These are phyloP conservation scores for Peromyscus attwateri DNA, from an alignment of 2,797 vertebrate genomes.

Conservation along the genomic window DNA sequence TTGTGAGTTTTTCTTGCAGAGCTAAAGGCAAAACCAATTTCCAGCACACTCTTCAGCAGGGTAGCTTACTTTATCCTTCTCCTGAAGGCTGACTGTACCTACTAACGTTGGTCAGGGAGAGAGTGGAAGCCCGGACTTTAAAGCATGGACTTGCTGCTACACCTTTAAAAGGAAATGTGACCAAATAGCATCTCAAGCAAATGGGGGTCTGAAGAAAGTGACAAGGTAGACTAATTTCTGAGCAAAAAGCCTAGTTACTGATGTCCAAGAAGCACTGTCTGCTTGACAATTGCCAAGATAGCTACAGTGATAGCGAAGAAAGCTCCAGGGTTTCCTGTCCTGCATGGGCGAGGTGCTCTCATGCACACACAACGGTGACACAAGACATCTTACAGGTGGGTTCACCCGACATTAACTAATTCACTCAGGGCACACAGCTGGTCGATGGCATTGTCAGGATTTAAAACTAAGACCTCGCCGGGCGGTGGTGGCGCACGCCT, in stretches of 20 bases:
- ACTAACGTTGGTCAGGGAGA: neutral
- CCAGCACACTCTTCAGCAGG: neutral
- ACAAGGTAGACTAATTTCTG: neutral
- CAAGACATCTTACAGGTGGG: neutral
- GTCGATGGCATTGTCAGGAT: neutral
- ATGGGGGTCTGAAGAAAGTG: neutral
- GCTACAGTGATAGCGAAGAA: neutral
- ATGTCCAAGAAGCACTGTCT: neutral
- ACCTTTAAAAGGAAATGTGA: slow-evolving; percentile 31
- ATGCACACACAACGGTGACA: neutral
- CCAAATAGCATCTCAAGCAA: neutral
- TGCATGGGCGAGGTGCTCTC: neutral
- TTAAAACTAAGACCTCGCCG: slow-evolving; percentile 51
- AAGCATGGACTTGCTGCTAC: neutral
- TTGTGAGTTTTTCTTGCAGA: neutral
- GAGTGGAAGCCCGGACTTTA: neutral
- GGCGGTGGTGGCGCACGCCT: too few relatives aligned
- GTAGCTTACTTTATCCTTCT: neutral
- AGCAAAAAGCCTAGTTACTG: neutral
- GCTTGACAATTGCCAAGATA: neutral
- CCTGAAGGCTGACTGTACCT: neutral
- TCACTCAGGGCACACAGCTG: neutral
- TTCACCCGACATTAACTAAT: neutral
- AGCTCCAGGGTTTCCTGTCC: neutral
- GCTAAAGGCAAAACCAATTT: neutral